phyloP scores from a whole-genome alignment of 2,113 vertebrate species.

The Empidonax alnorum region DNA sequence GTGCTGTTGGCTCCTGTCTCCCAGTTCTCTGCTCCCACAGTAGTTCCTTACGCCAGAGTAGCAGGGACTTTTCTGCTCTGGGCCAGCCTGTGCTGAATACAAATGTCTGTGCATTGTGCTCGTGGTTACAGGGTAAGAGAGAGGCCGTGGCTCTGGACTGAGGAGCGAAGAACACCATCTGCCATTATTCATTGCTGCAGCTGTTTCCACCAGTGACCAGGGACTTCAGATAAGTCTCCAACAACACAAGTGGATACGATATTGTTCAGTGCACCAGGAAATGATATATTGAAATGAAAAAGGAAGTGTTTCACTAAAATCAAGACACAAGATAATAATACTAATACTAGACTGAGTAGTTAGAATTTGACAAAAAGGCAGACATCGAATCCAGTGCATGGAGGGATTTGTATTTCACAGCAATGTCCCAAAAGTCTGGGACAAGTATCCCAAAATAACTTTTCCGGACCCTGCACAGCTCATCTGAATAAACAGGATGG shows the following conservation, averaged over 20 bases:
- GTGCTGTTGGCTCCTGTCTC: not conserved
- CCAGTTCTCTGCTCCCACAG: not conserved
- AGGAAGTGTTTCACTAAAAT: not conserved
- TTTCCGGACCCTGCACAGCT: not conserved
- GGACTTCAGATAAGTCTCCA: not conserved
- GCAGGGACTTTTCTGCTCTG: not conserved
- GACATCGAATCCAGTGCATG: not conserved
- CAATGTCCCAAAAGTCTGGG: not conserved
- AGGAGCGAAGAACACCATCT: not conserved
- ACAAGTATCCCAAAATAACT: conserved; percentile 15
- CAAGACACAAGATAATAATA: not conserved
- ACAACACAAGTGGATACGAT: fast-evolving
- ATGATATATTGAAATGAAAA: not conserved
- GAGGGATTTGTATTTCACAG: not conserved
- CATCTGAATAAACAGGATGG: conserved; percentile 45
- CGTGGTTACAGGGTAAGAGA: not conserved
- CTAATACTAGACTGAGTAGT: not conserved
- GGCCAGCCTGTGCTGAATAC: not conserved
- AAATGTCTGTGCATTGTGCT: not conserved
- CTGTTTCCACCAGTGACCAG: not conserved
- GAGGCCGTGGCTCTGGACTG: not conserved
- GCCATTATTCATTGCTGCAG: not conserved
- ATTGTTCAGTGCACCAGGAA: not conserved
- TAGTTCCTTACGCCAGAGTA: not conserved
- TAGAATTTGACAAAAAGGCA: not conserved